Base-by-base conservation (phyloP, 1,140 invertebrate species). In the Lordiphosa clarofinis region DNA sequence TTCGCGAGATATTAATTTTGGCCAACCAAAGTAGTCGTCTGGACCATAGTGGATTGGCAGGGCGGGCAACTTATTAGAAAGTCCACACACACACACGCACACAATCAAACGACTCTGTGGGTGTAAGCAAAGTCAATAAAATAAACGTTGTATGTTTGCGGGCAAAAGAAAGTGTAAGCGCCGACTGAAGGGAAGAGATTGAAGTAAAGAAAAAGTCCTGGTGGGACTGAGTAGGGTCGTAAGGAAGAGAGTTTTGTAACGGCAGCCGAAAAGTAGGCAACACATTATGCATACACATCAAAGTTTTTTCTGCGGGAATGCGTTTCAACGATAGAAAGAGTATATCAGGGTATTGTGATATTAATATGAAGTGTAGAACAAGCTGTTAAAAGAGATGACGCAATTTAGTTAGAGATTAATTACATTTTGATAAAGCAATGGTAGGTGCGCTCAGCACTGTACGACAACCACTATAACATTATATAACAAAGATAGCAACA, bases 51-150 rank as follows among this genome's bases (percentile, higher is more conserved):
- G n/a, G 62, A 57, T 57, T 52, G 58, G 49, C 48, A 81, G 61
- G 60, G 54, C 57, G 69, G 43, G 68, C 73, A 84, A 84, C 73
- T 84, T 84, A 84, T 84, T 84, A 84, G 79, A 84, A 84, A 84
- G 65, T 84, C 62, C 60, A 49, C 43, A 48, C 50, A 59, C 56
- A 44, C 52, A 56, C 67, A 56, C 59, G 21, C 35, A 46, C 15
- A 57, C 55, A 67, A 62, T 67, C 73, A 57, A 28, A n/a, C 28
- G 28, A 43, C 36, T 68, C 53, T 61, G 65, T 54, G 60, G 40
- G 65, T 31, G 43, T 46, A 46, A 42, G 28, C 49, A 82, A 74
- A 82, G 76, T 82, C 76, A 82, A 82, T 82, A 82, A 82, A 82
- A 81, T 82, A 82, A 75, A 75, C 76, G 72, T 67, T 81, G 50